These are phyloP conservation scores for Ornithorhynchus anatinus DNA, from an alignment of 2,113 vertebrate species.

Conservation along the genomic window DNA sequence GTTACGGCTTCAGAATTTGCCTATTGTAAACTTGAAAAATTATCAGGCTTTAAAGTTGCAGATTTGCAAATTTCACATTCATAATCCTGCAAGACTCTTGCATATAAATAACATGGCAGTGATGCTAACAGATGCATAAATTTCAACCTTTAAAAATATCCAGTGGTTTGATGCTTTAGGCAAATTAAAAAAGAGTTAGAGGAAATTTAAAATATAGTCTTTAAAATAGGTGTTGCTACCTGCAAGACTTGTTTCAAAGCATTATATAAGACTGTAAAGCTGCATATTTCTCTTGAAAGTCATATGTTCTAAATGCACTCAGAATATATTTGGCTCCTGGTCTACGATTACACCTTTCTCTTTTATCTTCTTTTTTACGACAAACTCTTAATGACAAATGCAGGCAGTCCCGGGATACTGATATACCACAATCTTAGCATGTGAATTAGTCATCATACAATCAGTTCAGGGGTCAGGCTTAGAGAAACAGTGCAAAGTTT, in stretches of 20 bases:
- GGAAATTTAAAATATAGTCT: not conserved
- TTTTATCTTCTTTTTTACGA: constrained; percentile 87
- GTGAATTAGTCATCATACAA: constrained; percentile 88
- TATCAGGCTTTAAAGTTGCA: too few species aligned
- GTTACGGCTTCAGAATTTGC: too few species aligned
- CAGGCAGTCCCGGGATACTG: constrained; percentile 88
- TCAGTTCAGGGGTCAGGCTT: constrained; percentile 87
- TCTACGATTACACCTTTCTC: constrained; percentile 78
- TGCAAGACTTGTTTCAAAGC: constrained; percentile 55
- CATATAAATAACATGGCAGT: not conserved
- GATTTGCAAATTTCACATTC: too few species aligned
- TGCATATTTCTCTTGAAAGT: constrained; percentile 63
- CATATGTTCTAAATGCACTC: constrained; percentile 65
- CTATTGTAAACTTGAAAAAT: too few species aligned
- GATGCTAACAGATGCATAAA: not conserved
- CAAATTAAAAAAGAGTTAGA: not conserved
- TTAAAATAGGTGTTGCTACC: constrained; percentile 14
- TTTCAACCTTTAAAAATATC: not conserved
- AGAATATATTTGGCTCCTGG: constrained; percentile 63
- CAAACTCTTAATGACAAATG: constrained; percentile 90
- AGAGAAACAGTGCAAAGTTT: constrained; percentile 80
- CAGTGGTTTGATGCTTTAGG: not conserved
- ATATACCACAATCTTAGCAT: constrained; percentile 81
- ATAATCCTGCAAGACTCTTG: too few species aligned
- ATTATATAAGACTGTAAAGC: constrained; percentile 59